Evolutionary conservation across 2,888 invertebrate genomes (phyloP), one percentile per base, ranked within the genome.

Genomic region (Netelia melanura): DNA sequence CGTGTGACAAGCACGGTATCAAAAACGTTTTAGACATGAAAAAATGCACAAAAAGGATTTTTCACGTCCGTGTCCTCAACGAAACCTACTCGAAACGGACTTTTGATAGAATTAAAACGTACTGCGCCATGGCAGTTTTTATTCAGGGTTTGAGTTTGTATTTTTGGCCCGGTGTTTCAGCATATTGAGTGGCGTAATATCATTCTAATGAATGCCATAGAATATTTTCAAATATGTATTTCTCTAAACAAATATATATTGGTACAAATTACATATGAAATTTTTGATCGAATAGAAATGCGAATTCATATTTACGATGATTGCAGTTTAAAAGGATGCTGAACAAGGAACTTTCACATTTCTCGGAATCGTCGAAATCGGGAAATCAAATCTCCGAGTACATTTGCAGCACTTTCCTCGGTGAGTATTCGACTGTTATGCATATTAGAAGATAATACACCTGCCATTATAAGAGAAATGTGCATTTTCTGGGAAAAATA

Each of bases 341-440:
- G 94, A 99, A 99, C 96, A 98, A 99, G 95, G 99, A 99, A 95
- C 96, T 99, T 93, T 98, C 98, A 93, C 99, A 99, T 95, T 99
- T 99, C 95, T 99, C 99, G 88, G 99, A 99, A 95, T 98, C 99
- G 89, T 99, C 98, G 95, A 98, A 98, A 95, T 99, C 99, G 90
- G 99, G 99, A 92, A 99, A 99, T 95, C 99, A 99, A 96, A 99
- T 99, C 94, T 99, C 99, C 84, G 99, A 99, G 94, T 99, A 98
- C 95, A 98, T 99, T 95, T 99, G 99, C 95, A 98, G 98, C 91
- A 99, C 99, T 91, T 99, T 99, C 95, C 97, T 99, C 95, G 99
- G 99, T 99, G 95, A 97, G 98, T 95, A 5, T 30, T 48, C 25
- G 1, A 48, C 38, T 23, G 10, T 38, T 21, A 17, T 21, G 11